Conservation (phyloP, 2,888 invertebrate genomes). For the Limnephilus lunatus region DNA sequence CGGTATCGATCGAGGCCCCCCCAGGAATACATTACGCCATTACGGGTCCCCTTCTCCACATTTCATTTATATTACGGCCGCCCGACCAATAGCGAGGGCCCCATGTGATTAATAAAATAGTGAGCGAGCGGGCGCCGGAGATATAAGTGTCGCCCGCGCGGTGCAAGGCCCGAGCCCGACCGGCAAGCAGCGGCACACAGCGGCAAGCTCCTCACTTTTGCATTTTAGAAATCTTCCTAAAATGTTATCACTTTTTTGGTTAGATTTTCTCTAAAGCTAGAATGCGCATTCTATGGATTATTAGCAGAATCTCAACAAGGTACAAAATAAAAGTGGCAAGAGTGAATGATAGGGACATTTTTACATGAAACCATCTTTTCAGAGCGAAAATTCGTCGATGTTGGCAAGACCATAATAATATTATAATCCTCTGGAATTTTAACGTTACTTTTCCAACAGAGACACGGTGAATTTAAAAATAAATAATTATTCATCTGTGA, state of each 20-base stretch:
- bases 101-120: slow-evolving; percentile 66
- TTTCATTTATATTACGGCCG: slow-evolving; percentile 66
- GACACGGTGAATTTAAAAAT: no score
- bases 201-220: no score
- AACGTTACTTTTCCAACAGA: no score
- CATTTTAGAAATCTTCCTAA: background rate
- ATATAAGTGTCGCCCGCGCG: slow-evolving; percentile 55
- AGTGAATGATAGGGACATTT: background rate
- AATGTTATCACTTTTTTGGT: background rate
- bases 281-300: background rate
- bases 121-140: slow-evolving; percentile 56
- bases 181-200: background rate
- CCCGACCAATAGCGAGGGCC: slow-evolving; percentile 65
- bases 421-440: no score
- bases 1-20: slow-evolving; percentile 59
- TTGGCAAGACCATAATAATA: no score
- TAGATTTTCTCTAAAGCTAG: background rate
- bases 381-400: no score
- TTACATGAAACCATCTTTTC: background rate
- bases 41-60: slow-evolving; percentile 63
- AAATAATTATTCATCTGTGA: no score
- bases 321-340: background rate
- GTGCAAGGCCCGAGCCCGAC: no score
- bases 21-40: slow-evolving; percentile 64
- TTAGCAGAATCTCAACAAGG: background rate